Evolutionary conservation across 1,140 invertebrate genomes (phyloP), one percentile per base, ranked within the genome.

Genomic region (Drosophila elegans): DNA sequence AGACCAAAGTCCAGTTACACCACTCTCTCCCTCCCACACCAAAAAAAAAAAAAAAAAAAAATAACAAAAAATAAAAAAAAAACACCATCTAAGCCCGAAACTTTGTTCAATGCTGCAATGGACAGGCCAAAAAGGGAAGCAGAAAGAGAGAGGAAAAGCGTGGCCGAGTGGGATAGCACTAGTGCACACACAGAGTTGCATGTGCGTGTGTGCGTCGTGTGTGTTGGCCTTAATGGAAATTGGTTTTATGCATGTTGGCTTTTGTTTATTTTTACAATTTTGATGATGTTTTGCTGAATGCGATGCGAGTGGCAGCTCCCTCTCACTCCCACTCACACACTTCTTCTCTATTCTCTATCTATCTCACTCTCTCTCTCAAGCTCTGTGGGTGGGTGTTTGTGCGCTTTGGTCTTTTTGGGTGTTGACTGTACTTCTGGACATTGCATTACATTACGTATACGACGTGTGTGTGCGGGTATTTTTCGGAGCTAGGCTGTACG

Each of bases 191-290:
- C 66, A 68, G 62, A 71, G 68, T 59, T 86, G 78, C 82, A 86
- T 67, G 54, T 75, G 74, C 54, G 74, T 75, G 52, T 51, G 46
- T 78, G 41, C 72, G 57, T 45, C 52, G 53, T 82, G 81, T 71
- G 74, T 82, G 51, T 78, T 52, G 51, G 84, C 55, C 84, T 76
- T 89, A 89, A 89, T 89, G 84, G 84, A 89, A 89, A 89, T 89
- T 89, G 84, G 84, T 89, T 89, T 89, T 89, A 84, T 89, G 84
- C 84, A 89, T 89, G 84, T 90, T 89, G 80, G 77, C 80, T 84
- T 89, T 89, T 89, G 85, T 89, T 89, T 89, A 84, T 89, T 89
- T 89, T 89, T 89, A 89, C 85, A 90, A 90, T 89, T 89, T 89
- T 89, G 85, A 83, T 89, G 85, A 89, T 88, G 85, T 89, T 89